phyloP scores from a whole-genome alignment of 2,797 vertebrate genomes.

The Rhyacichthys aspro region DNA sequence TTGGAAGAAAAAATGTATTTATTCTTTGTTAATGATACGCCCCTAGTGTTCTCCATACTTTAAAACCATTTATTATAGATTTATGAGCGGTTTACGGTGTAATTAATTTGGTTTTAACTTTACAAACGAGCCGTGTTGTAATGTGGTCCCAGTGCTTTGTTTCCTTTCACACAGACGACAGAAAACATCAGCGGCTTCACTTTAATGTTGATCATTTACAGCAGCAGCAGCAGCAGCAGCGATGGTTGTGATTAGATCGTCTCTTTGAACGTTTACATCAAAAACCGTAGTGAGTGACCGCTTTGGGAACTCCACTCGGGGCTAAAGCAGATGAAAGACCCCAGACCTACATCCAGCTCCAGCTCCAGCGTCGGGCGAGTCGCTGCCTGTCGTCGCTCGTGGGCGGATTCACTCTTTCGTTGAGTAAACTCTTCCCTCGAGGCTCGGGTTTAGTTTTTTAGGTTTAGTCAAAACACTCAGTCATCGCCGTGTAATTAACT shows the following conservation, averaged over 20 bases:
- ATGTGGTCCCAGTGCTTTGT: constrained; percentile 9
- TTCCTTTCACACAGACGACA: constrained; percentile 1
- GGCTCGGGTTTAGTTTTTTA: constrained; percentile 40
- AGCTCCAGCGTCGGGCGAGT: constrained; percentile 38
- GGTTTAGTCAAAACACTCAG: constrained; percentile 36
- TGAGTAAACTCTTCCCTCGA: constrained; percentile 45
- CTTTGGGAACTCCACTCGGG: constrained; percentile 36
- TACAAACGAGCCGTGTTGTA: background rate
- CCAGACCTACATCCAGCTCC: constrained; percentile 9
- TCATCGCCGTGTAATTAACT: constrained; percentile 33
- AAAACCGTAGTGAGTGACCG: constrained; percentile 46
- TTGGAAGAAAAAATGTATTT: too few relatives aligned
- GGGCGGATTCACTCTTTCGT: constrained; percentile 45
- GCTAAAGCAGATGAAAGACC: constrained; percentile 44
- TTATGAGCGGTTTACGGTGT: too few relatives aligned
- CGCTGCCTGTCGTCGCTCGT: constrained; percentile 56
- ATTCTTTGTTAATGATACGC: too few relatives aligned
- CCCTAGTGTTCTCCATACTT: too few relatives aligned
- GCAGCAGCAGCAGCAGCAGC: background rate
- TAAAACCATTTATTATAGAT: too few relatives aligned
- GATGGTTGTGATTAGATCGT: constrained; percentile 45
- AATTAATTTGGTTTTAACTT: constrained; percentile 2
- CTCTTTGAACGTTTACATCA: constrained; percentile 36
- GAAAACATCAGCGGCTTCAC: constrained; percentile 19
- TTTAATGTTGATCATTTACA: constrained; percentile 19